These are phyloP conservation scores for Phaedon cochleariae DNA, from an alignment of 2,888 invertebrate genomes.

Conservation along the genomic window DNA sequence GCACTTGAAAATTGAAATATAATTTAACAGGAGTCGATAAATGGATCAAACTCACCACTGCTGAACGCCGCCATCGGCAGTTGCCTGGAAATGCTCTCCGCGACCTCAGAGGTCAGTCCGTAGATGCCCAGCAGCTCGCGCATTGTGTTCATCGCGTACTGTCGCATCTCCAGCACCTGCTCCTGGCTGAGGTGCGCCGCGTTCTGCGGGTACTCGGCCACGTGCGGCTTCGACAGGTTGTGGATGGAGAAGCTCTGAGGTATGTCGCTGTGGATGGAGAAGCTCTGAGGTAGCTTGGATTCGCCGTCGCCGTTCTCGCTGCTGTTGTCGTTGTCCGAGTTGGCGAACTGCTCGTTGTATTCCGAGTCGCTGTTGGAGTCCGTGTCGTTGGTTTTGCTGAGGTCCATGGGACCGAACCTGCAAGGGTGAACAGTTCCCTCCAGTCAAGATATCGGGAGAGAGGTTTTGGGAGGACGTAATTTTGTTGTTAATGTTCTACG, in stretches of 20 bases:
- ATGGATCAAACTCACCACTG: slow-evolving; percentile 64
- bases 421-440: too few species aligned
- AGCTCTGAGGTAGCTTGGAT: slow-evolving; percentile 54
- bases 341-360: slow-evolving; percentile 50
- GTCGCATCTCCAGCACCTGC: slow-evolving; percentile 70
- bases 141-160: slow-evolving; percentile 83
- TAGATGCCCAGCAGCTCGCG: slow-evolving; percentile 80
- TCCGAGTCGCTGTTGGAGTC: slow-evolving; percentile 54
- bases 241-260: slow-evolving; percentile 54
- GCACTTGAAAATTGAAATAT: too few species aligned
- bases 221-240: slow-evolving; percentile 60
- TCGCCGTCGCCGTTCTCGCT: slow-evolving; percentile 52
- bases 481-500: too few species aligned
- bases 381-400: slow-evolving; percentile 58
- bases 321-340: slow-evolving; percentile 62
- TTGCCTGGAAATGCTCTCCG: slow-evolving; percentile 74
- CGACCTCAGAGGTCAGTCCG: slow-evolving; percentile 76
- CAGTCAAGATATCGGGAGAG: too few species aligned
- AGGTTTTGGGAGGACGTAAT: too few species aligned
- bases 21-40: too few species aligned
- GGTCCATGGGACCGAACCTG: slow-evolving; percentile 57
- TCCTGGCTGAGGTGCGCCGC: slow-evolving; percentile 57
- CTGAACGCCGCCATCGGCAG: slow-evolving; percentile 76
- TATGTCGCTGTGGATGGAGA: slow-evolving; percentile 57
- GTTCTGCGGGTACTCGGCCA: slow-evolving; percentile 48